Base-by-base conservation (phyloP, 1,140 invertebrate species). In the Brachystomella parvula region DNA sequence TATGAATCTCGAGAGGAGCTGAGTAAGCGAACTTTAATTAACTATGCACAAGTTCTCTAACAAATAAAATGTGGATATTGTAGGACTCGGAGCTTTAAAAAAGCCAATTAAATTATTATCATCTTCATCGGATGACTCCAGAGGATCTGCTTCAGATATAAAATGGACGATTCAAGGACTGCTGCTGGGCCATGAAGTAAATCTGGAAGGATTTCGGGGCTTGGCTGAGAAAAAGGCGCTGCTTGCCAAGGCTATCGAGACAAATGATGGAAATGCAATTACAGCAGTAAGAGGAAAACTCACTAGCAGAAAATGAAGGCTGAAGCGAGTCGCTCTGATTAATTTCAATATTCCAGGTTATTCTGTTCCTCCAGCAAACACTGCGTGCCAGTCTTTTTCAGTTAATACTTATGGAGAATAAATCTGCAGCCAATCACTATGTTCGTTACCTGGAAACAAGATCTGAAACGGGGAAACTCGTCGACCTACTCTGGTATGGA, bases 261-360 rank as follows among this genome's bases (percentile, higher is more conserved):
- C 75, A 62, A 80, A 81, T 47, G 78, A 83, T 78, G 82, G 82
- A 71, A 81, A 83, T 76, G 78, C 80, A 24, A 82, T 81, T 73
- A 72, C 83, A 63, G 77, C 79, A 63, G 80, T 83, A 74, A 69
- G 75, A 67, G 76, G 71, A 68, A 39, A 66, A 57, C 61, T 2
- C n/a, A 61, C 17, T 6, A 28, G 26, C n/a, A n/a, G n/a, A n/a
- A n/a, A n/a, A n/a, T n/a, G n/a, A n/a, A n/a, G n/a, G n/a, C n/a
- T n/a, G n/a, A n/a, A n/a, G n/a, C n/a, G n/a, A n/a, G n/a, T n/a
- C n/a, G n/a, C n/a, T n/a, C n/a, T n/a, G n/a, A n/a, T n/a, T n/a
- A n/a, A n/a, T n/a, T n/a, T n/a, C n/a, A n/a, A n/a, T n/a, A n/a
- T 39, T 59, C 15, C 65, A 83, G 82, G 76, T 82, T 53, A 77